Conservation (phyloP, 2,888 invertebrate species). For the Drosophila ezoana region DNA sequence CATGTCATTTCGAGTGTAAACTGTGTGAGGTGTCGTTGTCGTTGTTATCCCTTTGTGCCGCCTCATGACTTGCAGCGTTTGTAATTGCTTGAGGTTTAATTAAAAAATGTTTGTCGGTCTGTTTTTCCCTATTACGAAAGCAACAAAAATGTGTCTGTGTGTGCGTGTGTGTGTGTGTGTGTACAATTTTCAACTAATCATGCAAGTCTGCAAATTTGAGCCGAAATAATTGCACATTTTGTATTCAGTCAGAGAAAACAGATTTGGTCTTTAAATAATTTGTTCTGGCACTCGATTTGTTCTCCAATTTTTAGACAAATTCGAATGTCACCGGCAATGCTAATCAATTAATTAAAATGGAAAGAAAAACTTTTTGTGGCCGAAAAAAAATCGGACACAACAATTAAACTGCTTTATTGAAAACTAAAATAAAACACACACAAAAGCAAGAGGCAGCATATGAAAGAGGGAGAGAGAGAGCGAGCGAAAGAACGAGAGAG, state of each 20-base stretch:
- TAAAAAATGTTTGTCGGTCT: conserved; percentile 72
- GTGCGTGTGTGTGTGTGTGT: conserved; percentile 3
- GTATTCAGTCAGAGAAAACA: conserved; percentile 12
- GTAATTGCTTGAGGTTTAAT: conserved; percentile 79
- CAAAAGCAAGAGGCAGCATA: conserved; percentile 4
- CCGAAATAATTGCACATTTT: conserved; percentile 25
- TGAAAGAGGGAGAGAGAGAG: background rate
- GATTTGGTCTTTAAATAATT: background rate
- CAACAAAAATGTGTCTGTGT: conserved; percentile 22
- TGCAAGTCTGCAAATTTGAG: conserved; percentile 22
- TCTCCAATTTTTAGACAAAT: conserved; percentile 28
- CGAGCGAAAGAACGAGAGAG: background rate
- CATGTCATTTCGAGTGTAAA: conserved; percentile 74
- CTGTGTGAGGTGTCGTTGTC: conserved; percentile 67
- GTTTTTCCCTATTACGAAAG: conserved; percentile 18
- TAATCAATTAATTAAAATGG: conserved; percentile 64
- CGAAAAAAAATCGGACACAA: conserved; percentile 45
- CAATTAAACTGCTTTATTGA: conserved; percentile 49
- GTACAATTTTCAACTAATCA: conserved; percentile 39
- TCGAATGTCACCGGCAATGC: conserved; percentile 52
- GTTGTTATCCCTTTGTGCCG: conserved; percentile 49
- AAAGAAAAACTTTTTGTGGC: conserved; percentile 27
- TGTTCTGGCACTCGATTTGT: conserved; percentile 1
- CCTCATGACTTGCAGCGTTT: conserved; percentile 65
- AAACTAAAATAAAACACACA: conserved; percentile 18